Base-by-base conservation (phyloP, 1,140 invertebrate genomes). In the Nasonia giraulti region DNA sequence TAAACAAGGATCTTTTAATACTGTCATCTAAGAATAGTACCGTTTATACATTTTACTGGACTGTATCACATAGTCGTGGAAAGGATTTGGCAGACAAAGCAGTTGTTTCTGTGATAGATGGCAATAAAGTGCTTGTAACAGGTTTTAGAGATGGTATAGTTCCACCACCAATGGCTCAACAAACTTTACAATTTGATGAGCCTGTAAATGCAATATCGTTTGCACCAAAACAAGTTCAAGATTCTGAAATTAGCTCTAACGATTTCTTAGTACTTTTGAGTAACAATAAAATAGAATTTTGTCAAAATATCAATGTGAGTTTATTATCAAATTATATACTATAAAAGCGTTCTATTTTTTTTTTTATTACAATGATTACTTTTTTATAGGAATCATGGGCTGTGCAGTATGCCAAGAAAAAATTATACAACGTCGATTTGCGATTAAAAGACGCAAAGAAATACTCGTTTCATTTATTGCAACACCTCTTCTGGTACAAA, bases 131-230 rank as follows among this genome's bases (percentile, higher is more conserved):
- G 27, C 91, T 97, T 31, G 74, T 98, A 37, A 98, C 97, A 14
- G 94, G 95, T 74, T 97, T 98, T 87, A 94, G 94, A 87, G 89
- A 95, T 81, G 94, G 94, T 77, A 93, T 97, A 40, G 93, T 98
- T 10, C 98, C 98, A 68, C 98, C 98, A 7, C 97, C 98, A 74
- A 96, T 98, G 96, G 94, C 94, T 74, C 95, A 96, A 69, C 94
- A 94, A 82, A 92, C 93, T 87, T 88, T 97, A 44, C 87, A 94
- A 44, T 89, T 95, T 78, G 90, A 94, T 1, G 88, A 91, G 75
- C 88, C 94, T 87, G 93, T 96, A 8, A 95, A 95, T 90, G 92
- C 94, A 68, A 90, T 96, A 27, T 90, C 93, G 79, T 96, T 96
- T 93, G 93, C 94, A 76, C 93, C 94, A 27, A 80, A 55, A 75